Conservation (phyloP, 2,888 invertebrate genomes). For the Automeris io region DNA sequence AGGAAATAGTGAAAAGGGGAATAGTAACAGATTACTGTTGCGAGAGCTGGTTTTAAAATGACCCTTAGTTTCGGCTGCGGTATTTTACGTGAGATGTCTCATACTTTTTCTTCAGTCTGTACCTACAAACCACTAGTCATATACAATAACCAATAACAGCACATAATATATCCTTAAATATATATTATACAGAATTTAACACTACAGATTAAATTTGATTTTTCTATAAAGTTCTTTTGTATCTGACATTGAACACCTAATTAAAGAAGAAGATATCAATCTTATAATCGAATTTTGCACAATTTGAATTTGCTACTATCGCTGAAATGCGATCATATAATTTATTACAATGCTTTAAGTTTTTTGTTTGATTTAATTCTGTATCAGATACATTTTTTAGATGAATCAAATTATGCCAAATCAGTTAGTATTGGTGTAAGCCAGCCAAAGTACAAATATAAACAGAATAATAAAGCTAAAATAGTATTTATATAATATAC, state of each 20-base stretch:
- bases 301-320: neutral
- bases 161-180: conserved; percentile 44
- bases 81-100: too few relatives aligned
- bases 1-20: too few relatives aligned
- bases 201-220: conserved; percentile 3
- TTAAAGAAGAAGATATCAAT: neutral
- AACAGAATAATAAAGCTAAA: conserved; percentile 18
- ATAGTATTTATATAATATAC: conserved; percentile 54
- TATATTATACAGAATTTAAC: conserved; percentile 17
- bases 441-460: conserved; percentile 15
- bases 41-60: too few relatives aligned
- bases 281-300: too few relatives aligned
- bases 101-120: conserved; percentile 1
- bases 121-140: conserved; percentile 51
- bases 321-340: neutral
- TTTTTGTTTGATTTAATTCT: neutral
- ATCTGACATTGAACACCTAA: neutral
- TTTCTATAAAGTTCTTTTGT: neutral
- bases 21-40: too few relatives aligned
- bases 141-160: conserved; percentile 48
- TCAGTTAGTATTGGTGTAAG: conserved; percentile 7
- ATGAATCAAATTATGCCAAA: conserved; percentile 10
- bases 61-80: too few relatives aligned
- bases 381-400: conserved; percentile 3
- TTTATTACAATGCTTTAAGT: neutral